These are phyloP conservation scores for Cephus spinipes DNA, from an alignment of 2,888 invertebrate species.

Conservation along the genomic window DNA sequence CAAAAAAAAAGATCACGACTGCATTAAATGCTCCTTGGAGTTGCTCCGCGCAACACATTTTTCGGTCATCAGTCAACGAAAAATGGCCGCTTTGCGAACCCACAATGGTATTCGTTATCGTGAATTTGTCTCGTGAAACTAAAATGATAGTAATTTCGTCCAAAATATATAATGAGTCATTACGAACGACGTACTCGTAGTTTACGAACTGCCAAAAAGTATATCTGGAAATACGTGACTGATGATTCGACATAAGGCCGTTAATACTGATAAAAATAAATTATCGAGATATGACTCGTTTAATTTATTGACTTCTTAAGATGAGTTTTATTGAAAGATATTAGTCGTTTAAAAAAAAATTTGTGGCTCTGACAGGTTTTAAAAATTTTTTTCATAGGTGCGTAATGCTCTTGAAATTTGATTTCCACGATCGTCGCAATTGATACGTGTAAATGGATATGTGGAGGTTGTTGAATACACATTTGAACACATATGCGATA, in stretches of 20 bases:
- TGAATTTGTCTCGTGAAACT: neutral
- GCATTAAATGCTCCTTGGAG: neutral
- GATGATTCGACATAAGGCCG: neutral
- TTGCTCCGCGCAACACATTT: neutral
- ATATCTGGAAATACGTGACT: neutral
- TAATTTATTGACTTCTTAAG: too few species aligned
- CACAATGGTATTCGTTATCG: neutral
- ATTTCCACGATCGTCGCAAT: neutral
- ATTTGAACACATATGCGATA: neutral
- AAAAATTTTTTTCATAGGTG: too few species aligned
- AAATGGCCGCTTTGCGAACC: neutral
- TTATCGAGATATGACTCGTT: too few species aligned
- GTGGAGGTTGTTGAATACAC: neutral
- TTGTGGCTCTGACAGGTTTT: too few species aligned
- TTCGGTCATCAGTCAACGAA: neutral
- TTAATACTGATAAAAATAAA: neutral
- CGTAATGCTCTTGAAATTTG: neutral
- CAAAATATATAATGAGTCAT: neutral
- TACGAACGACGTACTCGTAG: neutral
- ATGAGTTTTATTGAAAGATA: too few species aligned
- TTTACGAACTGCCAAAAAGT: neutral
- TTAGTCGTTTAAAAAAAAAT: too few species aligned
- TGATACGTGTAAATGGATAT: neutral
- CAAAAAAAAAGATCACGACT: too few species aligned
- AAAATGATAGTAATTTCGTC: neutral